Percentiles rank a stretch among this genome's conserved stretches.
phyloP scores from a whole-genome alignment of 2,113 vertebrate species.

The Cynocephalus volans region DNA sequence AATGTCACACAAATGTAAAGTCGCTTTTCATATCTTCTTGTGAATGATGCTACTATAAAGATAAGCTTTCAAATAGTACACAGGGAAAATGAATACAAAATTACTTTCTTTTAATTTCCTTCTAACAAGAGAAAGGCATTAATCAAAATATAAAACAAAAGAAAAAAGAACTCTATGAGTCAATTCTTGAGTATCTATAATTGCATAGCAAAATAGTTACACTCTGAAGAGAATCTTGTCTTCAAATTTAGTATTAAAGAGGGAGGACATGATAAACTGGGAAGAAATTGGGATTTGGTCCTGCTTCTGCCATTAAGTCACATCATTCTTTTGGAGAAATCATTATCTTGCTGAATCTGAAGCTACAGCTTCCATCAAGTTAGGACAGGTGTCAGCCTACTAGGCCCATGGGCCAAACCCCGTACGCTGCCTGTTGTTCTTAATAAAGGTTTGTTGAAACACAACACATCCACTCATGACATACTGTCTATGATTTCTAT shows the following conservation, averaged over 20 bases:
- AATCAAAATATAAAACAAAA: slow-evolving; percentile 58
- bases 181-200: neutral
- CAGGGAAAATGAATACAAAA: neutral
- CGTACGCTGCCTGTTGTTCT: neutral
- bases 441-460: slow-evolving; percentile 18
- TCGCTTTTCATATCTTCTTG: slow-evolving; percentile 44
- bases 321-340: neutral
- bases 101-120: slow-evolving; percentile 49
- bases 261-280: neutral
- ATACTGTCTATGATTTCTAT: neutral
- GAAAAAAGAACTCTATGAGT: neutral
- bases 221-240: neutral
- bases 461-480: neutral
- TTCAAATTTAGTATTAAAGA: slow-evolving; percentile 31
- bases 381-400: neutral
- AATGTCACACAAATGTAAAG: slow-evolving; percentile 57
- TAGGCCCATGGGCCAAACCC: neutral
- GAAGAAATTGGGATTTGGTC: neutral
- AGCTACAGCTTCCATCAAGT: neutral
- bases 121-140: slow-evolving; percentile 30
- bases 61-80: slow-evolving; percentile 49
- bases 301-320: neutral
- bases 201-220: neutral
- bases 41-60: slow-evolving; percentile 17
- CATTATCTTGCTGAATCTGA: neutral